Evolutionary conservation across 2,113 vertebrate species (phyloP).

Genomic region (Glaucomys volans): DNA sequence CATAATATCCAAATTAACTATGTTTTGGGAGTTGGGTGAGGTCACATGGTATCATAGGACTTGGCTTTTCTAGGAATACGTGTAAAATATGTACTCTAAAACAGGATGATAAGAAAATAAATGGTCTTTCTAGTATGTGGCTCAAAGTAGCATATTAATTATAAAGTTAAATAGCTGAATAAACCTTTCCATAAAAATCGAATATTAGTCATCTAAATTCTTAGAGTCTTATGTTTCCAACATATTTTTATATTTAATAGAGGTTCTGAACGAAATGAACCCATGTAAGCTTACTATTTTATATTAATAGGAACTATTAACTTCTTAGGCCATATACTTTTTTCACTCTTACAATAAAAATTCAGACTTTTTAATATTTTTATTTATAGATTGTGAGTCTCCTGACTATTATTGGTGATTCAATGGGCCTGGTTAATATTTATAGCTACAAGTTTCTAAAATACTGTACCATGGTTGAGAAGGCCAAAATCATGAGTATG

Average conservation of each 20-base stretch:
- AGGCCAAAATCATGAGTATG: slow-evolving; percentile 70
- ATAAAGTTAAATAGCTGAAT: slow-evolving; percentile 44
- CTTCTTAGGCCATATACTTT: neutral
- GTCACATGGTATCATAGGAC: neutral
- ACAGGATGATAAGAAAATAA: neutral
- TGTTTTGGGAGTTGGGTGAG: neutral
- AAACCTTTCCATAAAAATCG: neutral
- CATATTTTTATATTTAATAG: neutral
- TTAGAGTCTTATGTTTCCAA: neutral
- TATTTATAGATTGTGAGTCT: slow-evolving; percentile 70
- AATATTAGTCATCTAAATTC: neutral
- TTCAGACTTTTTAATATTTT: neutral
- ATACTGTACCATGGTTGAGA: slow-evolving; percentile 77
- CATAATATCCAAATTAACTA: neutral
- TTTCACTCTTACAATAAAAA: neutral
- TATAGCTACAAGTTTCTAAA: slow-evolving; percentile 73
- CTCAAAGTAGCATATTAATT: slow-evolving; percentile 17
- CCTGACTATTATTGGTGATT: slow-evolving; percentile 68
- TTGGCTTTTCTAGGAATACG: neutral
- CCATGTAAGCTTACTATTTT: neutral
- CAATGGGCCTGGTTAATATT: slow-evolving; percentile 66
- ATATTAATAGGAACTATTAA: slow-evolving; percentile 7
- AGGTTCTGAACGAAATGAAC: neutral
- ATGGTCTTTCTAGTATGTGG: neutral
- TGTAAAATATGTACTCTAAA: neutral